Evolutionary conservation across 1,140 invertebrate genomes (phyloP).

Genomic region (Drosophila repleta): DNA sequence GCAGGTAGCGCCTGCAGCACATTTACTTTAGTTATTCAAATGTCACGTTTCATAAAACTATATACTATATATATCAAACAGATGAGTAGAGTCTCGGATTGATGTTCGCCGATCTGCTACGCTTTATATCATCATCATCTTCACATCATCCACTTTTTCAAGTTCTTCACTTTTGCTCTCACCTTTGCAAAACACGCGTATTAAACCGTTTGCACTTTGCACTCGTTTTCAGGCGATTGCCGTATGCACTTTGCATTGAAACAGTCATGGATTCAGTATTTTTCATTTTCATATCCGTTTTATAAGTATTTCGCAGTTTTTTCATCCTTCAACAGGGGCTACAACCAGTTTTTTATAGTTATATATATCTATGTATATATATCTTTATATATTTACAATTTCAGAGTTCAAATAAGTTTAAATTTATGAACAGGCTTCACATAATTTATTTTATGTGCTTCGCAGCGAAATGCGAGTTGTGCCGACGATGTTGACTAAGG

Average conservation of each 20-base stretch:
- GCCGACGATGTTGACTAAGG: slow-evolving; percentile 11
- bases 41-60: too few species aligned
- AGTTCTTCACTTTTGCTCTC: slow-evolving; percentile 16
- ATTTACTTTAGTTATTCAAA: too few species aligned
- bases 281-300: slow-evolving; percentile 30
- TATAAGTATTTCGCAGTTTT: slow-evolving; percentile 28
- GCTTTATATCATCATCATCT: too few species aligned
- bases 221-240: not conserved
- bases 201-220: slow-evolving; percentile 23
- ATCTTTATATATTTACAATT: not conserved
- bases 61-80: too few species aligned
- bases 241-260: slow-evolving; percentile 6
- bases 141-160: too few species aligned
- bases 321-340: too few species aligned
- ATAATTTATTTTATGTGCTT: not conserved
- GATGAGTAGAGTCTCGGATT: too few species aligned
- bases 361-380: slow-evolving; percentile 35
- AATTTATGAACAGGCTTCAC: not conserved
- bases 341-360: slow-evolving; percentile 3
- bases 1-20: too few species aligned
- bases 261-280: slow-evolving; percentile 16
- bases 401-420: not conserved
- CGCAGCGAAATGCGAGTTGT: slow-evolving; percentile 4
- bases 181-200: slow-evolving; percentile 46
- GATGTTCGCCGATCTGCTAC: too few species aligned